Percentiles rank a stretch among this genome's conserved stretches.
phyloP scores from a whole-genome alignment of 2,888 invertebrate species.

The Pterostichus madidus region DNA sequence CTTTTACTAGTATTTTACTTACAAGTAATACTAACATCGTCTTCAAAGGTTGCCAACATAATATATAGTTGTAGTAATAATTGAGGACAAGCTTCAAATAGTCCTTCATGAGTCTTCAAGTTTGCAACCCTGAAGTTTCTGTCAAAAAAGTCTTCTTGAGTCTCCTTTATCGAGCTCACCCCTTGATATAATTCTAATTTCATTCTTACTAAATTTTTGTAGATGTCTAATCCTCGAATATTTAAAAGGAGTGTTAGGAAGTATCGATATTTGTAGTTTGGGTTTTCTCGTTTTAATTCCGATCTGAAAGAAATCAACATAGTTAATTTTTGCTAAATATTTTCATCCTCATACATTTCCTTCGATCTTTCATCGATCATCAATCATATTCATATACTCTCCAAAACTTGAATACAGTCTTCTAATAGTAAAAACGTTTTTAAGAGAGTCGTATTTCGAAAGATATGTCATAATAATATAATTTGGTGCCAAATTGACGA shows the following conservation, averaged over 20 bases:
- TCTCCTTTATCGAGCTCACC: neutral
- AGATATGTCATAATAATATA: too few species aligned
- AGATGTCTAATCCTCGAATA: neutral
- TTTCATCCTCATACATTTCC: too few species aligned
- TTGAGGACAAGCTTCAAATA: conserved; percentile 5
- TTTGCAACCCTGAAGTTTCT: neutral
- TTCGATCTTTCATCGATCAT: too few species aligned
- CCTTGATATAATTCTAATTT: neutral
- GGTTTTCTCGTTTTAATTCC: neutral
- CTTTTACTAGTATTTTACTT: neutral
- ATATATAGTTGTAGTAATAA: neutral
- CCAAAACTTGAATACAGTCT: too few species aligned
- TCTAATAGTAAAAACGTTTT: too few species aligned
- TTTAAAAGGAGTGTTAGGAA: neutral
- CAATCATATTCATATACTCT: too few species aligned
- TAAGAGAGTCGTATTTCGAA: too few species aligned
- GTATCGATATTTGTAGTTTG: neutral
- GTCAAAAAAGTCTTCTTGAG: neutral
- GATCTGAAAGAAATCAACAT: neutral
- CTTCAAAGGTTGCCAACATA: neutral
- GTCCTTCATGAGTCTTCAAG: neutral
- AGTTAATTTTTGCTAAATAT: too few species aligned
- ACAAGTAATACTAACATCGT: neutral
- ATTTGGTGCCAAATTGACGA: too few species aligned
- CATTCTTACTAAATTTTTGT: neutral